Conservation (phyloP, 2,888 invertebrate genomes). For the Muscina levida region DNA sequence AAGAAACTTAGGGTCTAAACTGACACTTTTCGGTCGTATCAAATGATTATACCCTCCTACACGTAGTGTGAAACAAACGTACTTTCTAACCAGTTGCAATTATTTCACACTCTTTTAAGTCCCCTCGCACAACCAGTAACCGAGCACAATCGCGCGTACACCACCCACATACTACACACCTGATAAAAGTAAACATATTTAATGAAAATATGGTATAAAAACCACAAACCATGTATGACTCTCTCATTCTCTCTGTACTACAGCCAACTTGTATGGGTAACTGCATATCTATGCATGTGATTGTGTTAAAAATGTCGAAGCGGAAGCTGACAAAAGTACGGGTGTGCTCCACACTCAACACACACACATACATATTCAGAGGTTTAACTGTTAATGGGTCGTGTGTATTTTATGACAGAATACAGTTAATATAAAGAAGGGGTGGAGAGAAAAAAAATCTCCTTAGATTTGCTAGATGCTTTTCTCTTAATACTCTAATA, state of each 20-base stretch:
- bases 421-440: background rate
- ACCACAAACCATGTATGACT: slow-evolving; percentile 20
- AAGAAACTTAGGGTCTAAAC: no score
- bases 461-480: slow-evolving; percentile 6
- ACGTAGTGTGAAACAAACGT: no score
- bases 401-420: slow-evolving; percentile 11
- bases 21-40: no score
- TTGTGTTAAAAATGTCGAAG: slow-evolving; percentile 8
- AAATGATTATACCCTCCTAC: no score
- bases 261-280: background rate
- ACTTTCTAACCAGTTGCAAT: no score
- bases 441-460: background rate
- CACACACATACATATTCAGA: background rate
- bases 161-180: slow-evolving; percentile 12
- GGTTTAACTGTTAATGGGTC: slow-evolving; percentile 4
- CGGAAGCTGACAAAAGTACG: slow-evolving; percentile 19
- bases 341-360: background rate
- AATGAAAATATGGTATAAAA: slow-evolving; percentile 39
- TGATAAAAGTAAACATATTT: slow-evolving; percentile 29
- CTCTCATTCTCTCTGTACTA: background rate
- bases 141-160: background rate
- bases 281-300: slow-evolving; percentile 2
- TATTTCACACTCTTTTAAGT: background rate
- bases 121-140: background rate
- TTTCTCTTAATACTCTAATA: slow-evolving; percentile 33